Evolutionary conservation across 2,113 vertebrate species (phyloP).

Genomic region (Herpetotheres cachinnans): DNA sequence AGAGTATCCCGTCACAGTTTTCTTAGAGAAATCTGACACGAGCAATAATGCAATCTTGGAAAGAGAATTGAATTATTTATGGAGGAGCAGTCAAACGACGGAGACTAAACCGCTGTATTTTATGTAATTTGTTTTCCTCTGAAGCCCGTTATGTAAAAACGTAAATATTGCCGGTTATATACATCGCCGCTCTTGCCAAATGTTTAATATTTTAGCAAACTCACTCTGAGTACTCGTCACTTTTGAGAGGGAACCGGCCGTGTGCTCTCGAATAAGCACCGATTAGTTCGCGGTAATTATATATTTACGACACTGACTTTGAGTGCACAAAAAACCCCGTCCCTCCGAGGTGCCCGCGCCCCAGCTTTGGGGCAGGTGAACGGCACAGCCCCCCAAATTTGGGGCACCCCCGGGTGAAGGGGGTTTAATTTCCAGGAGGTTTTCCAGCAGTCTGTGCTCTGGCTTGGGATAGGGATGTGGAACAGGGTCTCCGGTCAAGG

Average conservation of each 20-base stretch:
- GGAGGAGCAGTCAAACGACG: neutral
- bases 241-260: neutral
- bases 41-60: constrained; percentile 19
- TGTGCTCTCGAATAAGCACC: neutral
- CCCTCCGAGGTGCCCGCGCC: neutral
- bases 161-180: constrained; percentile 28
- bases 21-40: neutral
- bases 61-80: constrained; percentile 56
- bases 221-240: neutral
- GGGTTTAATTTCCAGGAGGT: neutral
- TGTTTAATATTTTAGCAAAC: constrained; percentile 48
- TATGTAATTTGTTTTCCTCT: constrained; percentile 40
- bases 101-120: constrained; percentile 13
- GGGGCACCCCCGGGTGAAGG: neutral
- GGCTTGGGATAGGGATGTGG: neutral
- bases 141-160: constrained; percentile 41
- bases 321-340: too few relatives aligned
- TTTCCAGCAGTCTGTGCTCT: neutral
- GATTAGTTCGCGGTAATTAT: neutral
- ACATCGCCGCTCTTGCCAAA: neutral
- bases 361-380: neutral
- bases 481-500: neutral
- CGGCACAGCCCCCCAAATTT: accelerated
- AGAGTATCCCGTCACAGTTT: neutral
- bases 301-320: neutral